Evolutionary conservation across 2,888 invertebrate species (phyloP).

Genomic region (Papilio gigon): DNA sequence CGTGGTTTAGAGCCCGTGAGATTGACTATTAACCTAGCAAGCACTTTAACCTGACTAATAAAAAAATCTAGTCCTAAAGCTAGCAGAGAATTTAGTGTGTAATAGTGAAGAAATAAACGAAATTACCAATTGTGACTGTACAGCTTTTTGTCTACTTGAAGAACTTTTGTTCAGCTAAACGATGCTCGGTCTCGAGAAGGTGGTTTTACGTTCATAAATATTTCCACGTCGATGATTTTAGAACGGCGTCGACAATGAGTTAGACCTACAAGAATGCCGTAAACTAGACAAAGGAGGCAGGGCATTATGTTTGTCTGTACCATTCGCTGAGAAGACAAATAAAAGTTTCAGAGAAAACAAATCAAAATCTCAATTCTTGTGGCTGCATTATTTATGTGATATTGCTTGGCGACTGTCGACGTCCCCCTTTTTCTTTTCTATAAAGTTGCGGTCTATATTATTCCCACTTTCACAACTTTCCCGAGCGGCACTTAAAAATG

Average conservation of each 20-base stretch:
- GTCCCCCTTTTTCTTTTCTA: conserved; percentile 74
- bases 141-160: conserved; percentile 29
- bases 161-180: conserved; percentile 41
- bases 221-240: conserved; percentile 61
- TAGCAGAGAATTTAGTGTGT: not conserved
- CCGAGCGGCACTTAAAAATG: conserved; percentile 57
- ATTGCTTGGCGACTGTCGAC: conserved; percentile 72
- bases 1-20: no score
- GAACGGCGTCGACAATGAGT: conserved; percentile 49
- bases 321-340: conserved; percentile 69
- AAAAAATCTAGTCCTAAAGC: not conserved
- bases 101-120: no score
- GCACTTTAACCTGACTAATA: not conserved
- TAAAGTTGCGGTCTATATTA: conserved; percentile 67
- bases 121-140: conserved; percentile 1
- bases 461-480: conserved; percentile 70
- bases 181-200: conserved; percentile 34
- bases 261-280: conserved; percentile 40
- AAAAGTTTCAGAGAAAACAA: conserved; percentile 80
- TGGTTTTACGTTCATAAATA: conserved; percentile 50
- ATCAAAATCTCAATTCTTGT: conserved; percentile 80
- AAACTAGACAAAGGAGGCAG: conserved; percentile 54
- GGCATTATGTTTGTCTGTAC: conserved; percentile 61
- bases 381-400: conserved; percentile 81
- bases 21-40: no score